Conservation (phyloP, 2,888 invertebrate genomes). For the Nymphalis urticae region DNA sequence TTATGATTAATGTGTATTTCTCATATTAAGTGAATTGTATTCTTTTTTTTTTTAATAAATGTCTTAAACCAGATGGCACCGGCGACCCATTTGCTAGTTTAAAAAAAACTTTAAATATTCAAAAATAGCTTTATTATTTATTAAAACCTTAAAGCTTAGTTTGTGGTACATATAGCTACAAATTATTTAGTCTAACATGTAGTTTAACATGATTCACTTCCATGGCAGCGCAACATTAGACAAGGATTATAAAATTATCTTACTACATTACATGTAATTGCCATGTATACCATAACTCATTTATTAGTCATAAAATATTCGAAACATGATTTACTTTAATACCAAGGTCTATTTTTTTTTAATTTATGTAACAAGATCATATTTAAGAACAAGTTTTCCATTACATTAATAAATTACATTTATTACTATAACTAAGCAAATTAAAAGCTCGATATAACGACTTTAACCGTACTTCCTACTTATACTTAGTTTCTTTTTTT, state of each 20-base stretch:
- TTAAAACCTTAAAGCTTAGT: no score
- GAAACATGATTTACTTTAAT: constrained; percentile 18
- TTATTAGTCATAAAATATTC: constrained; percentile 24
- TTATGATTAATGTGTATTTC: no score
- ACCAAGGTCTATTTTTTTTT: constrained; percentile 25
- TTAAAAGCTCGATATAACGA: no score
- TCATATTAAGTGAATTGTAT: no score
- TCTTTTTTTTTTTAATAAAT: no score
- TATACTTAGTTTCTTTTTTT: no score
- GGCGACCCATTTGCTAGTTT: no score
- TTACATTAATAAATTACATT: constrained; percentile 2
- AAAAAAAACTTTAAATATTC: no score
- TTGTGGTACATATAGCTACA: no score
- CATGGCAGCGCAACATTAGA: neutral
- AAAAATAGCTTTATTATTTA: no score
- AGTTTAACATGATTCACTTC: neutral
- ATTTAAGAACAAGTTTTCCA: constrained; percentile 11
- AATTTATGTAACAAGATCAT: constrained; percentile 23
- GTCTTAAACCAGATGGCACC: no score
- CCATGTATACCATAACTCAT: constrained; percentile 20
- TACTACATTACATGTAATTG: constrained; percentile 5
- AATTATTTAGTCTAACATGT: neutral
- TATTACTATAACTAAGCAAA: neutral
- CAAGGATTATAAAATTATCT: constrained; percentile 1
- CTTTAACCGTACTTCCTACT: no score